phyloP scores from a whole-genome alignment of 2,113 vertebrate genomes.

The Potamarius usumacintae region DNA sequence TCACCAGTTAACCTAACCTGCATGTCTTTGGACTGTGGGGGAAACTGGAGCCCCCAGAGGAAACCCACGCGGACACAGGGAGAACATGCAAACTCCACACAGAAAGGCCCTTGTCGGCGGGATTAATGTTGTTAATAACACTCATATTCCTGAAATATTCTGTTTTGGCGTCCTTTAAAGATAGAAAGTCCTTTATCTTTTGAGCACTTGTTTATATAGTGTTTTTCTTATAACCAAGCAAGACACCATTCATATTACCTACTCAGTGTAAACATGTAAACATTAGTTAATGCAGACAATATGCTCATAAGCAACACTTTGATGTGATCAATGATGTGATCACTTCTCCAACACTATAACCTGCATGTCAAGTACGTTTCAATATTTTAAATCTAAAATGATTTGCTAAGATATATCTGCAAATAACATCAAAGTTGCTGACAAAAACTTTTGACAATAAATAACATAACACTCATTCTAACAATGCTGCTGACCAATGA shows the following conservation, averaged over 20 bases:
- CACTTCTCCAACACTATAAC: neutral
- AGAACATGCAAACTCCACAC: no score
- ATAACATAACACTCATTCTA: neutral
- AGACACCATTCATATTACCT: neutral
- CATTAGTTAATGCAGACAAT: neutral
- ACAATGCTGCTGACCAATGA: neutral
- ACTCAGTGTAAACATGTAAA: neutral
- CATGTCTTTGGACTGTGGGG: no score
- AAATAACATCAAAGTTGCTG: neutral
- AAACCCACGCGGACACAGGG: no score
- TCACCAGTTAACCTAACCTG: no score
- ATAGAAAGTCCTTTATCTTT: neutral
- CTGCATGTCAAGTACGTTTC: neutral
- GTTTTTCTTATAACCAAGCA: neutral
- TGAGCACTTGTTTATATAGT: neutral
- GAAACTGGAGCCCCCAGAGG: no score
- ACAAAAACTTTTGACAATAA: no score
- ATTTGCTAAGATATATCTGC: neutral
- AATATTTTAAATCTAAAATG: neutral
- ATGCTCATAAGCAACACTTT: neutral
- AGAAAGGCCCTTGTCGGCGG: no score
- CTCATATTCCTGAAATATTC: neutral
- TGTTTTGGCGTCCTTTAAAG: neutral
- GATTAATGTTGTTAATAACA: neutral
- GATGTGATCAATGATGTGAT: neutral